phyloP scores from a whole-genome alignment of 2,888 invertebrate genomes.

The Platycheirus rosarum region DNA sequence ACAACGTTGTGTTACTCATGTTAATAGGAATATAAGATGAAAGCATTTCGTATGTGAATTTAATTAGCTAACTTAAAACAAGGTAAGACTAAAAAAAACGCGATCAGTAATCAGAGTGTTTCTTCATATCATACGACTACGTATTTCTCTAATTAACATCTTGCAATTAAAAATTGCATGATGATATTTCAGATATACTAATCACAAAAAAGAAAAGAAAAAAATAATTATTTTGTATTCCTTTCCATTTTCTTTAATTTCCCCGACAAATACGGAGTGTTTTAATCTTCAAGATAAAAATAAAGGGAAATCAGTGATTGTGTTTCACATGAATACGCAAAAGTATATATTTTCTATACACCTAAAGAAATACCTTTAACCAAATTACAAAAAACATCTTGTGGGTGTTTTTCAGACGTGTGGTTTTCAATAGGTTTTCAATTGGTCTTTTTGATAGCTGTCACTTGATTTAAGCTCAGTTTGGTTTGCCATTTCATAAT shows the following conservation, averaged over 20 bases:
- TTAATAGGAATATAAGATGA: conserved; percentile 51
- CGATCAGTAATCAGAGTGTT: conserved; percentile 56
- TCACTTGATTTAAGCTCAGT: too few relatives aligned
- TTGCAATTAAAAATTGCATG: conserved; percentile 64
- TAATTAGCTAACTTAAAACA: conserved; percentile 48
- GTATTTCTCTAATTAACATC: conserved; percentile 57
- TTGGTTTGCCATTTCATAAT: too few relatives aligned
- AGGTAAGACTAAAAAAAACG: conserved; percentile 32
- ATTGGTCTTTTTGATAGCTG: too few relatives aligned
- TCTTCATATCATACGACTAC: conserved; percentile 14
- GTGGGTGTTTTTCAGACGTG: too few relatives aligned
- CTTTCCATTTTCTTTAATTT: conserved; percentile 49
- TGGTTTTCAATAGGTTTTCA: too few relatives aligned
- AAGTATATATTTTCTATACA: too few relatives aligned
- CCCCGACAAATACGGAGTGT: not conserved
- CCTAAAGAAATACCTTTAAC: too few relatives aligned
- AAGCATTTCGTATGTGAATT: conserved; percentile 61
- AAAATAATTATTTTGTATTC: conserved; percentile 5
- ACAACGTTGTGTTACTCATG: conserved; percentile 32
- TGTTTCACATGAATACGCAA: too few relatives aligned
- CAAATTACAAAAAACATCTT: too few relatives aligned
- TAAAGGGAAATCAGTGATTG: not conserved
- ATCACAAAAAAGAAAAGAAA: too few relatives aligned
- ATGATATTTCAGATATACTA: conserved; percentile 19
- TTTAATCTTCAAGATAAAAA: not conserved